Base-by-base conservation (phyloP, 2,113 vertebrate species). In the Lanius collurio region DNA sequence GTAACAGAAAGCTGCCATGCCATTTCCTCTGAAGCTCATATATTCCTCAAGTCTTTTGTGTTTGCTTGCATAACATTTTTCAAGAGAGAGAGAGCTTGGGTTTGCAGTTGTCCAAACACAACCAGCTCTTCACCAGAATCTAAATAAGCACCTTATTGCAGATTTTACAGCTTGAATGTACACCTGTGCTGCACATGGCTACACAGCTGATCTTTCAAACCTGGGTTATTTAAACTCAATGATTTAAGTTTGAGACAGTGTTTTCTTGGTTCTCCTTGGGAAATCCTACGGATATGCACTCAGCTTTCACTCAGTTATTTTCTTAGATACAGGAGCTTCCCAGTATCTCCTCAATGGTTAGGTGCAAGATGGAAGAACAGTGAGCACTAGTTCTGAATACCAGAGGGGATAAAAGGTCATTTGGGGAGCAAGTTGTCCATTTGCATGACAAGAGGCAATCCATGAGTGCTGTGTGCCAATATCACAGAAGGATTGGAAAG, bases 381-480 rank as follows among this genome's bases (percentile, higher is more conserved):
- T 31, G 63, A 89, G 55, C 27, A n/a, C 2, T 39, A 67, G 21
- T 59, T 79, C 11, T 0, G 0, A 68, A 41, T 42, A 50, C 3
- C 12, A 16, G 18, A 62, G 14, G 2, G 11, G 12, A 16, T 53
- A 55, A 73, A 74, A 14, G 0, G 6, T 31, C 19, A 7, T 73
- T 8, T 46, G 9, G 13, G 19, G 9, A 6, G 1, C 0, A 1
- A 5, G 11, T 22, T 69, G 10, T 7, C 10, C 6, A 28, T 87
- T 74, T 67, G 7, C 39, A 55, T 77, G 35, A 59, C 35, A 62
- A 81, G 10, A 62, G 30, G 4, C 4, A 80, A 42, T 15, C 26
- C 5, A 2, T 11, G 47, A 73, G 1, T 42, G 18, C 15, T 15
- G 3, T 14, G 16, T 56, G 18, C 16, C 30, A 27, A 2, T 59